Percentiles rank a stretch among this genome's conserved stretches.
Conservation (phyloP, 2,888 invertebrate species). For the Dryobota labecula region DNA sequence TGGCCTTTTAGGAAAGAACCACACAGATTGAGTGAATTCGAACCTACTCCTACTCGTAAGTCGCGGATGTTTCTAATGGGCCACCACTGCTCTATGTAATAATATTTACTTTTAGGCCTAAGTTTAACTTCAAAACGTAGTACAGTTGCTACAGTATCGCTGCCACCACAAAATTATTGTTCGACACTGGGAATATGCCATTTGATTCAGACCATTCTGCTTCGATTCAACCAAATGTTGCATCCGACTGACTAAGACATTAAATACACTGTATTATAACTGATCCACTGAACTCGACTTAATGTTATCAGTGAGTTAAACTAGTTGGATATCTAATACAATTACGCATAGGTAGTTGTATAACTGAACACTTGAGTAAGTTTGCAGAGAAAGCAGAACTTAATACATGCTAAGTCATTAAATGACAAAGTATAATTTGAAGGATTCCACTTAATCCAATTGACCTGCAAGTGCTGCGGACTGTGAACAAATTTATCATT, state of each 20-base stretch:
- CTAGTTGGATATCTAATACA: conserved; percentile 27
- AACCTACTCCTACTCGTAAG: no score
- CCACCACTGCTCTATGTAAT: no score
- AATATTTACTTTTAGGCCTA: no score
- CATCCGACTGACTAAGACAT: conserved; percentile 17
- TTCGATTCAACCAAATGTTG: conserved; percentile 7
- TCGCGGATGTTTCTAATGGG: no score
- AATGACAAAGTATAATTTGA: conserved; percentile 15
- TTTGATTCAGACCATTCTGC: background rate
- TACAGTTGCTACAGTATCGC: background rate
- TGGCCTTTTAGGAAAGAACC: no score
- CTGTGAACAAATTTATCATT: background rate
- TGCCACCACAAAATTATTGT: background rate
- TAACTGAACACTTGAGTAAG: conserved; percentile 21
- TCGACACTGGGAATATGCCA: background rate
- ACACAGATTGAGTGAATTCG: no score
- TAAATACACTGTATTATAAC: conserved; percentile 23
- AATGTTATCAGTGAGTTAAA: conserved; percentile 28
- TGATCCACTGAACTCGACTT: conserved; percentile 35
- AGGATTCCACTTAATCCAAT: conserved; percentile 9
- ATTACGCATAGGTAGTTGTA: conserved; percentile 21
- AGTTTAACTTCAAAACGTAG: background rate
- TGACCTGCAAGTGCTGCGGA: background rate
- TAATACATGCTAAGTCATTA: conserved; percentile 17
- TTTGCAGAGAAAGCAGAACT: conserved; percentile 11